A percentile compares a stretch with the other conserved stretches of the same genome.
These are phyloP conservation scores for Pristionchus arcanus DNA, from an alignment of 2,888 invertebrate species.

Conservation along the genomic window DNA sequence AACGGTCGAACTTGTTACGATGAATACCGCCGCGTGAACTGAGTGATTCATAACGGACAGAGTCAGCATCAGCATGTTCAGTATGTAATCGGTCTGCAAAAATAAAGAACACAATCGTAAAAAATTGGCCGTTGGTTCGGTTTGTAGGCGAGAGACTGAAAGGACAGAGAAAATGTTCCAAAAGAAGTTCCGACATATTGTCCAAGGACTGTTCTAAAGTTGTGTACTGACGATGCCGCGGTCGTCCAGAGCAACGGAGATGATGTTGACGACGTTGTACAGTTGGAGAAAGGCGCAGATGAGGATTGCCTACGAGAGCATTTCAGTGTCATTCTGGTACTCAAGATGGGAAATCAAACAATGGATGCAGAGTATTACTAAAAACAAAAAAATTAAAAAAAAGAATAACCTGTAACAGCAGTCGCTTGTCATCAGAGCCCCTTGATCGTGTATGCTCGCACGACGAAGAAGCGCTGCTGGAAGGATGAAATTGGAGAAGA, in stretches of 20 bases:
- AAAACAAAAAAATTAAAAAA: too few relatives aligned
- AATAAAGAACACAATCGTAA: too few relatives aligned
- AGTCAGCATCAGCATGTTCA: neutral
- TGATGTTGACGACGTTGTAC: neutral
- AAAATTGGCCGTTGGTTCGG: too few relatives aligned
- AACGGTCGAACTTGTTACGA: neutral
- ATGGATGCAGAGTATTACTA: too few relatives aligned
- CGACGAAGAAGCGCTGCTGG: neutral
- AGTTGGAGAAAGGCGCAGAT: conserved; percentile 1
- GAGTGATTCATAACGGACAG: neutral
- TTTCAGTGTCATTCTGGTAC: too few relatives aligned
- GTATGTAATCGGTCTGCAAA: neutral
- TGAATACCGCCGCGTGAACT: neutral
- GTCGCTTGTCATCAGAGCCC: neutral
- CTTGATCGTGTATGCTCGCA: neutral
- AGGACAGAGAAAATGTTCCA: too few relatives aligned
- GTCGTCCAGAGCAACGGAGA: neutral
- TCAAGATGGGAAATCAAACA: too few relatives aligned
- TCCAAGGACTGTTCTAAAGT: too few relatives aligned
- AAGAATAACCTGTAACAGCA: too few relatives aligned
- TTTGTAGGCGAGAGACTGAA: too few relatives aligned
- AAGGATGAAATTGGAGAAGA: too few relatives aligned
- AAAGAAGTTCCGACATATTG: too few relatives aligned
- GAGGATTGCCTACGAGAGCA: neutral
- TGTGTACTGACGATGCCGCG: neutral